Evolutionary conservation across 23 tunicate species (phyloP).

Genomic region (Botrylloides violaceus): DNA sequence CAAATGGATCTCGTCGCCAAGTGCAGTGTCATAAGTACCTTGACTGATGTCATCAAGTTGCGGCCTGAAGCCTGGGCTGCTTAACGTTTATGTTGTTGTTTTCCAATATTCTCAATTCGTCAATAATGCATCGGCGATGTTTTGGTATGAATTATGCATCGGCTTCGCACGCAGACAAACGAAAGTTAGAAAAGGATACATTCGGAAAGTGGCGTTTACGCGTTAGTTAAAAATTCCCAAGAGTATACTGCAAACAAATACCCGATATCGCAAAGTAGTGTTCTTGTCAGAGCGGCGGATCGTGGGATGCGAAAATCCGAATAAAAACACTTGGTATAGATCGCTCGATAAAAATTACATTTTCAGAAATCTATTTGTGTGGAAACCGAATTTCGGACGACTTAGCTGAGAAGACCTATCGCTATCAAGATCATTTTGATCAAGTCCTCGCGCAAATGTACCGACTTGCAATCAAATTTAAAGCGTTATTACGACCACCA

Average conservation of each 20-base stretch:
- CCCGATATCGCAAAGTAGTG: not conserved
- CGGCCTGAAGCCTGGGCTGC: too few species aligned
- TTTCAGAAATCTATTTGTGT: constrained; percentile 10
- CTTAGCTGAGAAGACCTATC: too few species aligned
- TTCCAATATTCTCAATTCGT: too few species aligned
- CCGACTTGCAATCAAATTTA: too few species aligned
- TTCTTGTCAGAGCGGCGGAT: constrained; percentile 8
- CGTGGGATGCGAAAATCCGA: constrained; percentile 1
- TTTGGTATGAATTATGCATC: not conserved
- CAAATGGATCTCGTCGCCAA: too few species aligned
- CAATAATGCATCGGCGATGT: not conserved
- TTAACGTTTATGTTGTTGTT: too few species aligned
- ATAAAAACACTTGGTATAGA: not conserved
- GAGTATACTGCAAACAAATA: constrained; percentile 7
- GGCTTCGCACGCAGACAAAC: not conserved
- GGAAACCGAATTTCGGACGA: constrained; percentile 9
- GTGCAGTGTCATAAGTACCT: too few species aligned
- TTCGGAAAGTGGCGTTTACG: not conserved
- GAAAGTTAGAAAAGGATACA: not conserved
- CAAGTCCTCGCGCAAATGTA: too few species aligned
- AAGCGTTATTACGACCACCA: too few species aligned
- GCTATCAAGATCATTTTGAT: too few species aligned
- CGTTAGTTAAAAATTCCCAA: not conserved
- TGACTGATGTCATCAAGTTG: too few species aligned
- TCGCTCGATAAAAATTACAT: constrained; percentile 15